These are phyloP conservation scores for Chloroclystis v-ata DNA, from an alignment of 2,888 invertebrate species.

Conservation along the genomic window DNA sequence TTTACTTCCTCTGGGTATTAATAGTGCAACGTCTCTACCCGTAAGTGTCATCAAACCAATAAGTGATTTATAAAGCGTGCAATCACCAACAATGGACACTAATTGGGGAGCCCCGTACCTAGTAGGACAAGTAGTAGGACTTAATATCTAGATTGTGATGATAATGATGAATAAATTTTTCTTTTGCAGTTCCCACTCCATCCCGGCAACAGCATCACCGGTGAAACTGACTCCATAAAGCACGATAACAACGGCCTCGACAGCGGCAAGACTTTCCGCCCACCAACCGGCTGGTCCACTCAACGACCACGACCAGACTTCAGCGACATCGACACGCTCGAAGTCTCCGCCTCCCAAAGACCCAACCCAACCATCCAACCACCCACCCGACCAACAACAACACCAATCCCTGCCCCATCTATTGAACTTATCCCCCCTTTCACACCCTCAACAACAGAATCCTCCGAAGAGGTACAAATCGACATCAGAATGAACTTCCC, in stretches of 20 bases:
- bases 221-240: constrained; percentile 62
- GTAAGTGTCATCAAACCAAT: too few relatives aligned
- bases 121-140: too few relatives aligned
- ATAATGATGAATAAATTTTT: not conserved
- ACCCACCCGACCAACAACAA: constrained; percentile 15
- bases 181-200: constrained; percentile 56
- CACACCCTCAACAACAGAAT: constrained; percentile 42
- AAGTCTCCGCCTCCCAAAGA: constrained; percentile 48
- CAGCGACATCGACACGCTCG: constrained; percentile 32
- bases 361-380: constrained; percentile 47
- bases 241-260: constrained; percentile 59
- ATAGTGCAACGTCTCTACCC: too few relatives aligned
- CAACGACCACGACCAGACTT: constrained; percentile 36
- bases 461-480: constrained; percentile 43
- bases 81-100: too few relatives aligned
- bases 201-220: constrained; percentile 63
- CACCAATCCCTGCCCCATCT: constrained; percentile 40
- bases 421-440: constrained; percentile 49
- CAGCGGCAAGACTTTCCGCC: constrained; percentile 67
- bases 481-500: constrained; percentile 31
- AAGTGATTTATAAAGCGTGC: too few relatives aligned
- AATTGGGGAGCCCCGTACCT: too few relatives aligned
- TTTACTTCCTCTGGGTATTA: too few relatives aligned
- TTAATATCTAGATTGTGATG: too few relatives aligned
- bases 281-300: constrained; percentile 78